Percentiles rank a stretch among this genome's conserved stretches.
Conservation (phyloP, 1,140 invertebrate species). For the Drosophila willistoni region DNA sequence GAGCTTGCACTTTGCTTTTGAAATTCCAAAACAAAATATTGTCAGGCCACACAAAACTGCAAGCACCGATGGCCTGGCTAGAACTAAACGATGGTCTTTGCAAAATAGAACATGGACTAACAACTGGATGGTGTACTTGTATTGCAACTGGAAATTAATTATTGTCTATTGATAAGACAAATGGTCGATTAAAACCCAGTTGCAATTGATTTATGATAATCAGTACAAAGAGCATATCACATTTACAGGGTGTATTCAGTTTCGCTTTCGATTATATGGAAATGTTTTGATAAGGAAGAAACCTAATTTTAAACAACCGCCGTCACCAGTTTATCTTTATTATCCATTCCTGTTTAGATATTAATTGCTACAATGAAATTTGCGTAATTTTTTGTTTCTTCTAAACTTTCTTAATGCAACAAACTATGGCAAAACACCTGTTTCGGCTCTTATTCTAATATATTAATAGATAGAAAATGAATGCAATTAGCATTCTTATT, state of each 20-base stretch:
- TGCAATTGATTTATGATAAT: constrained; percentile 20
- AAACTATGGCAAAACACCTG: background rate
- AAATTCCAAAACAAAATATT: constrained; percentile 17
- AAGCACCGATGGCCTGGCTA: constrained; percentile 31
- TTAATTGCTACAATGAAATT: too few relatives aligned
- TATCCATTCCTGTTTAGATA: too few relatives aligned
- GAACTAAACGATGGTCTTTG: constrained; percentile 25
- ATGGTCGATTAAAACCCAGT: constrained; percentile 29
- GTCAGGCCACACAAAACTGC: constrained; percentile 28
- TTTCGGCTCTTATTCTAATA: background rate
- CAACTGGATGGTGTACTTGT: constrained; percentile 8
- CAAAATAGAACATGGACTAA: constrained; percentile 16
- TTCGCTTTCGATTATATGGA: background rate
- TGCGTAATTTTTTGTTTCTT: too few relatives aligned
- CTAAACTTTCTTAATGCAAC: background rate
- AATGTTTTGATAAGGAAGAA: too few relatives aligned
- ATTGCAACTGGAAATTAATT: constrained; percentile 27
- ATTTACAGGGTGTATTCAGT: background rate
- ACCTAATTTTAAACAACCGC: too few relatives aligned
- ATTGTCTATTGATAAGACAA: constrained; percentile 50
- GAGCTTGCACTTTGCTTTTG: constrained; percentile 41
- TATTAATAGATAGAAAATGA: background rate
- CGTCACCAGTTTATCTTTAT: too few relatives aligned
- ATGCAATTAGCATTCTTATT: background rate
- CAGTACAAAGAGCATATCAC: constrained; percentile 22